phyloP scores from a whole-genome alignment of 2,888 invertebrate species.

The Bedellia somnulentella region DNA sequence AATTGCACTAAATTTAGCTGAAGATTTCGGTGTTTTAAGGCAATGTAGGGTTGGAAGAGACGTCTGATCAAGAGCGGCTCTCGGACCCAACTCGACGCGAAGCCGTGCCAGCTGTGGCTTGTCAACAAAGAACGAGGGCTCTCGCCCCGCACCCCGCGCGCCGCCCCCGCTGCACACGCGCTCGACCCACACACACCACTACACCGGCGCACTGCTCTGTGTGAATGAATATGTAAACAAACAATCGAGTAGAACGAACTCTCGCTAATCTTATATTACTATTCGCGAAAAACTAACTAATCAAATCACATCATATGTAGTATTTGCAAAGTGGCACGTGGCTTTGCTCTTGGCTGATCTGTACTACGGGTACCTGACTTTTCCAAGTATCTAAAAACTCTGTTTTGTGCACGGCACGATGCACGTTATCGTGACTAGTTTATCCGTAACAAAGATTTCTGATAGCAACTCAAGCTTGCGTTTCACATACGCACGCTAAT shows the following conservation, averaged over 20 bases:
- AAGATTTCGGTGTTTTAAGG: constrained; percentile 24
- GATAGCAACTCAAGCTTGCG: too few relatives aligned
- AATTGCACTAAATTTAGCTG: constrained; percentile 43
- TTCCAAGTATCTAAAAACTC: too few relatives aligned
- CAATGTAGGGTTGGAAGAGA: constrained; percentile 12
- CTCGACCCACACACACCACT: constrained; percentile 14
- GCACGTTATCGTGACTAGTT: too few relatives aligned
- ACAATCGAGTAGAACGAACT: constrained; percentile 17
- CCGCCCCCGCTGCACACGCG: constrained; percentile 30
- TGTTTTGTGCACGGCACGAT: too few relatives aligned
- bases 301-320: too few relatives aligned
- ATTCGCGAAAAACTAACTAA: too few relatives aligned
- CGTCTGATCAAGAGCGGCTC: constrained; percentile 27
- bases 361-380: too few relatives aligned
- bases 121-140: constrained; percentile 56
- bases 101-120: constrained; percentile 22
- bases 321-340: too few relatives aligned
- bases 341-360: too few relatives aligned
- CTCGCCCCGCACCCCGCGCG: constrained; percentile 29
- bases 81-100: constrained; percentile 11
- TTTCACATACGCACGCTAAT: too few relatives aligned
- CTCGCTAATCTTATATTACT: too few relatives aligned
- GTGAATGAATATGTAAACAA: constrained; percentile 54
- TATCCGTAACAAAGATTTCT: too few relatives aligned
- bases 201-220: constrained; percentile 28